A percentile compares a stretch with the other conserved stretches of the same genome.
phyloP scores from a whole-genome alignment of 2,797 vertebrate species.

The Syndactyla subalaris region DNA sequence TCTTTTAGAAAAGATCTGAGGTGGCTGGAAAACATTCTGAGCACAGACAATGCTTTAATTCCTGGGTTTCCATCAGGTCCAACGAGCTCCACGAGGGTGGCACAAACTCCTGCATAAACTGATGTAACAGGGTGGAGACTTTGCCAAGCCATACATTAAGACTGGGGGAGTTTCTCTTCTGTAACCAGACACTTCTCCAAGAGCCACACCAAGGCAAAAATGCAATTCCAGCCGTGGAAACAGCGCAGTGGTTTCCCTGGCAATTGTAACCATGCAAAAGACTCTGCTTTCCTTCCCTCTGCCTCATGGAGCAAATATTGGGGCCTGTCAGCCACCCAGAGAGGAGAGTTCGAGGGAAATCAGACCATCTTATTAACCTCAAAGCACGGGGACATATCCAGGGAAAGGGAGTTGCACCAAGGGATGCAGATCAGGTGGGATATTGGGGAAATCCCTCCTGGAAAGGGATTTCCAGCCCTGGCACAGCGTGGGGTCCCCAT shows the following conservation, averaged over 20 bases:
- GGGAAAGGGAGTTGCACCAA: fast-evolving
- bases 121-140: neutral
- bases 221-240: neutral
- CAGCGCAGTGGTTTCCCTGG: conserved; percentile 65
- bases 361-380: neutral
- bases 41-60: neutral
- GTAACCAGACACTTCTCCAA: neutral
- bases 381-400: neutral
- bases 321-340: neutral
- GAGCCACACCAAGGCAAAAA: neutral
- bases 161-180: neutral
- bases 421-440: too few relatives aligned
- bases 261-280: conserved; percentile 58
- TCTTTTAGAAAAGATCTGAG: neutral
- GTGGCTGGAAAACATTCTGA: neutral
- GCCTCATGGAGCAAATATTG: neutral
- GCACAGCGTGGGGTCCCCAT: neutral
- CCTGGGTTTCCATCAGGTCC: neutral
- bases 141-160: neutral
- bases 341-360: neutral
- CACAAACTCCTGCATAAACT: neutral
- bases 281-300: neutral
- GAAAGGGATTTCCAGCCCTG: neutral
- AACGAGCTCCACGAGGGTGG: neutral
- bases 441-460: neutral